Evolutionary conservation across 2,797 vertebrate genomes (phyloP), one percentile per base, ranked within the genome.

Genomic region (Poliocrania exsul): DNA sequence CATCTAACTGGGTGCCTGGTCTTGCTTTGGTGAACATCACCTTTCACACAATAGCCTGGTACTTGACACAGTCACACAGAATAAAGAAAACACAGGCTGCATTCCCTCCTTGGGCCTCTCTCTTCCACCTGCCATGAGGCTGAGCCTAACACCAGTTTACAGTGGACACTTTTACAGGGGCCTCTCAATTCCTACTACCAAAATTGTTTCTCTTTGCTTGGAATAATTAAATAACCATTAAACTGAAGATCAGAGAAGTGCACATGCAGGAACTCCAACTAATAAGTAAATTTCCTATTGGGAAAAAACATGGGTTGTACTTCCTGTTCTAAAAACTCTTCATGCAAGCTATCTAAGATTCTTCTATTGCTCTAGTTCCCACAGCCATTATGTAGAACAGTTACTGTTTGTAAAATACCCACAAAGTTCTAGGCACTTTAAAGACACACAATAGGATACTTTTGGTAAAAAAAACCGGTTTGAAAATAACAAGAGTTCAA

Each of bases 111-210:
- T 26, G 28, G 86, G 67, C 15, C 44, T 61, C 33, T 37, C 35
- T 78, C 42, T 38, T 50, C 42, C 47, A 54, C 25, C 42, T 47
- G 56, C n/a, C 51, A 20, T 0, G 2, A 69, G 29, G 25, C 29
- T 31, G 25, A 11, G 23, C 38, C 66, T 54, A 72, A 73, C 28
- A 49, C 6, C 47, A 72, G 12, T 25, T 35, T 54, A 70, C 24
- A 49, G 24, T 0, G 11, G 40, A 58, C 54, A 54, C 19, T 29
- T 13, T n/a, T 31, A 75, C 0, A 2, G 11, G 11, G 47, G 11
- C 17, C n/a, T 86, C 38, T 62, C 67, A 79, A 33, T 47, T 28
- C 11, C 64, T 54, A 5, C 35, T 29, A 91, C 16, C 28, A 47
- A 70, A 87, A 93, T 5, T 33, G 19, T 16, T 89, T 54, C 21